Percentiles rank a stretch among this genome's conserved stretches.
phyloP scores from a whole-genome alignment of 1,140 invertebrate species.

The Drosophila pachea region DNA sequence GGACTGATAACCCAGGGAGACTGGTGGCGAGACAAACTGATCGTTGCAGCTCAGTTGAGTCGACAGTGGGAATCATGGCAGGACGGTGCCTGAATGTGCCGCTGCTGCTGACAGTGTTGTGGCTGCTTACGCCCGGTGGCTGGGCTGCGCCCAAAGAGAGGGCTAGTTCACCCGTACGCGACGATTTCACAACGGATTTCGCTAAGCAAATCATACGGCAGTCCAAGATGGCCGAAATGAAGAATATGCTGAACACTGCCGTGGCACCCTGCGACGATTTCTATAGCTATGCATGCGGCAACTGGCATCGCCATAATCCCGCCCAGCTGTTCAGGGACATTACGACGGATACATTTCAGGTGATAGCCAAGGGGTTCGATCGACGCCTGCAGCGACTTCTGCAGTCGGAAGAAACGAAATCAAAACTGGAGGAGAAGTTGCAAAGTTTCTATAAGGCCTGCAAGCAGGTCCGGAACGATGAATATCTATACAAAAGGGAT shows the following conservation, averaged over 20 bases:
- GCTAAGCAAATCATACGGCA: conserved; percentile 49
- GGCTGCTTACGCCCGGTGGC: background rate
- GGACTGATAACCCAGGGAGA: conserved; percentile 37
- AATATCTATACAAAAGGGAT: conserved; percentile 36
- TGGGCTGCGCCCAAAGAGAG: conserved; percentile 13
- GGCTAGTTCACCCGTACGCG: conserved; percentile 3
- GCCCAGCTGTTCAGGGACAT: conserved; percentile 46
- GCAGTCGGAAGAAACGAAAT: conserved; percentile 19
- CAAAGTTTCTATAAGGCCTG: conserved; percentile 61
- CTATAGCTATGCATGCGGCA: conserved; percentile 83
- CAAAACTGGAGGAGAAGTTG: conserved; percentile 51
- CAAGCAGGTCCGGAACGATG: conserved; percentile 33
- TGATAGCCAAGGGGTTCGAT: conserved; percentile 54
- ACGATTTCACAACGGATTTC: conserved; percentile 50
- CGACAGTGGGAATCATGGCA: conserved; percentile 40
- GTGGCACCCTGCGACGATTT: conserved; percentile 83
- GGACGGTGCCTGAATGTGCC: conserved; percentile 18
- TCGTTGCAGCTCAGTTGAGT: conserved; percentile 40
- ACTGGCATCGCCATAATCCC: conserved; percentile 80
- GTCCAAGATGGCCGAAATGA: conserved; percentile 64
- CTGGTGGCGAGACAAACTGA: conserved; percentile 11
- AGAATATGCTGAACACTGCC: conserved; percentile 77
- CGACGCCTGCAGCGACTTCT: conserved; percentile 40
- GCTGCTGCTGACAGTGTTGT: conserved; percentile 9
- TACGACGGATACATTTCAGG: conserved; percentile 56